Evolutionary conservation across 2,888 invertebrate genomes (phyloP), one percentile per base, ranked within the genome.

Genomic region (Dasysyrphus tricinctus): DNA sequence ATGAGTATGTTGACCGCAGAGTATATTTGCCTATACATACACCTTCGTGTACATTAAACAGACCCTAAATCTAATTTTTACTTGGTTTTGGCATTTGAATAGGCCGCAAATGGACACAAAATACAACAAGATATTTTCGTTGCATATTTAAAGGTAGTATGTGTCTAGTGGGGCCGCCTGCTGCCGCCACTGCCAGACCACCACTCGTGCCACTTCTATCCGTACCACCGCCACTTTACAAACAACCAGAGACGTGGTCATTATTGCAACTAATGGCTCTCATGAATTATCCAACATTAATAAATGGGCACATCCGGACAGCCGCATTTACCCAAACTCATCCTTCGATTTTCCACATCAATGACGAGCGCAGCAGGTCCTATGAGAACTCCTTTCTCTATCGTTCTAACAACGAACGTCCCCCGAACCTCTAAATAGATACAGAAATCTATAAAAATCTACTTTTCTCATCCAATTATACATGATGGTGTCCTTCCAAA

Each of bases 201-300:
- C n/a, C n/a, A n/a, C n/a, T n/a, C n/a, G n/a, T n/a, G n/a, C n/a
- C n/a, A 32, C 19, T 5, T n/a, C 44, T n/a, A n/a, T 65, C 37
- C 12, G 2, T 1, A 6, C 47, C 9, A 37, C 16, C 16, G 5
- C 73, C 34, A 37, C 32, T 44, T 29, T 19, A 57, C 34, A 65
- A 16, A 78, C 73, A 9, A 49, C 67, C 47, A 39, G 24, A 34
- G 57, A 69, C 74, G 72, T 81, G 81, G 88, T 89, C 89, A 89
- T 89, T 89, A 89, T 89, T 89, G 89, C 88, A 89, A 89, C 90
- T 90, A 90, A 90, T 90, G 90, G 89, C 88, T 80, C 89, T 89
- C 89, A 89, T 89, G 90, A 89, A 90, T 90, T 90, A 89, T 89
- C 89, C 88, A 89, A 89, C 89, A 87, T 83, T 83, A 87, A 87